A percentile compares a stretch with the other conserved stretches of the same genome.
Evolutionary conservation across 2,797 vertebrate genomes (phyloP).

Genomic region (Chrysocyon brachyurus): DNA sequence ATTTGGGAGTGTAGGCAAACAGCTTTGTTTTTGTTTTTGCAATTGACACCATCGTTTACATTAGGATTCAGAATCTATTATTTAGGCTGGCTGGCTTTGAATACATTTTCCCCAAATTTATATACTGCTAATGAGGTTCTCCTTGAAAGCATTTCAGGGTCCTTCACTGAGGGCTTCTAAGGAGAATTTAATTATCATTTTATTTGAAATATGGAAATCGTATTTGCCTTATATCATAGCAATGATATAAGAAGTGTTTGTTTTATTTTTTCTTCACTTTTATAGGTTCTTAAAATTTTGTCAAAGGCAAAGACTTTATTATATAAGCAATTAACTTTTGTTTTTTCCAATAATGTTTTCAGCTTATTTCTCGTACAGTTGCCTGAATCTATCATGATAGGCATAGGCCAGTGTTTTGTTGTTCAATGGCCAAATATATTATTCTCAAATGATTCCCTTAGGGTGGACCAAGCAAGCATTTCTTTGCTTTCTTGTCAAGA

Average conservation of each 20-base stretch:
- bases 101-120: slow-evolving; percentile 42
- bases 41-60: slow-evolving; percentile 6
- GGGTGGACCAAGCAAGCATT: not conserved
- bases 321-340: not conserved
- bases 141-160: not conserved
- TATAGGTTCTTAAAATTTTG: not conserved
- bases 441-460: not conserved
- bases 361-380: not conserved
- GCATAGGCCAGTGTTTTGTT: not conserved
- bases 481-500: not conserved
- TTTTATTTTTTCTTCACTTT: slow-evolving; percentile 57
- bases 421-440: slow-evolving; percentile 44
- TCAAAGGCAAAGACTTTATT: not conserved
- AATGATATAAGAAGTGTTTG: not conserved
- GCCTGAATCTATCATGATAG: not conserved
- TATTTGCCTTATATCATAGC: slow-evolving; percentile 35
- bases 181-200: slow-evolving; percentile 20
- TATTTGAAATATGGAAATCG: not conserved
- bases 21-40: slow-evolving; percentile 45
- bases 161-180: not conserved
- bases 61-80: slow-evolving; percentile 69
- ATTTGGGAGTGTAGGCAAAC: not conserved
- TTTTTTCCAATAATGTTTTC: not conserved
- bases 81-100: slow-evolving; percentile 54
- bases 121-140: slow-evolving; percentile 9